phyloP scores from a whole-genome alignment of 2,888 invertebrate genomes.

The Epicampocera succincta region DNA sequence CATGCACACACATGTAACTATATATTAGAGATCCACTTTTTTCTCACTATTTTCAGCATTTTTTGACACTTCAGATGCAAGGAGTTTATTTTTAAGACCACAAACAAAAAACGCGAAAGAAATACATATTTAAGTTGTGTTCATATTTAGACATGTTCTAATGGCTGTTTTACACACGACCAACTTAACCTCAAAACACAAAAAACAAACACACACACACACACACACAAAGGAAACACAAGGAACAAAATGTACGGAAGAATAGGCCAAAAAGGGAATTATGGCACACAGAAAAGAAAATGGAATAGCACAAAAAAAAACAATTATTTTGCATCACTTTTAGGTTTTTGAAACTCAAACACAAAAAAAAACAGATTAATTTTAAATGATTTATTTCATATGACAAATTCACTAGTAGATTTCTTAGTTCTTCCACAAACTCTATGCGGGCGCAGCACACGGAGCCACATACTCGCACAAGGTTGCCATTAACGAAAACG shows the following conservation, averaged over 20 bases:
- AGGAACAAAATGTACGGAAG: slow-evolving; percentile 45
- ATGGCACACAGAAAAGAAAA: slow-evolving; percentile 9
- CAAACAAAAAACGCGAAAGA: slow-evolving; percentile 3
- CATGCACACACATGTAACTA: no score
- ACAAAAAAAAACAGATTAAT: slow-evolving; percentile 55
- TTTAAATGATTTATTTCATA: not conserved
- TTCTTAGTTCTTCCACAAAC: no score
- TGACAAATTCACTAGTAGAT: no score
- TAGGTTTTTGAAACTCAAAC: slow-evolving; percentile 1
- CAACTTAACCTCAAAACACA: slow-evolving; percentile 68
- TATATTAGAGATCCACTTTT: no score
- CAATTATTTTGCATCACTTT: no score
- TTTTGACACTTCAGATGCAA: slow-evolving; percentile 51
- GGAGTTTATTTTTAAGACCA: slow-evolving; percentile 30
- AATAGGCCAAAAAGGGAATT: slow-evolving; percentile 32
- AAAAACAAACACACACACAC: slow-evolving; percentile 13
- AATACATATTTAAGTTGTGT: slow-evolving; percentile 20
- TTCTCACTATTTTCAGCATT: slow-evolving; percentile 24
- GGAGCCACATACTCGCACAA: slow-evolving; percentile 37
- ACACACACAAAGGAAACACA: slow-evolving; percentile 37
- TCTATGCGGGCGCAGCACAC: not conserved
- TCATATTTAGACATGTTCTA: slow-evolving; percentile 59
- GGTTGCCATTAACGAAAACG: slow-evolving; percentile 56
- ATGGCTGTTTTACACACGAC: slow-evolving; percentile 53
- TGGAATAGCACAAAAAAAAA: slow-evolving; percentile 2